Percentiles rank a stretch among this genome's conserved stretches.
Evolutionary conservation across 1,140 invertebrate genomes (phyloP).

Genomic region (Drosophila arawakana): DNA sequence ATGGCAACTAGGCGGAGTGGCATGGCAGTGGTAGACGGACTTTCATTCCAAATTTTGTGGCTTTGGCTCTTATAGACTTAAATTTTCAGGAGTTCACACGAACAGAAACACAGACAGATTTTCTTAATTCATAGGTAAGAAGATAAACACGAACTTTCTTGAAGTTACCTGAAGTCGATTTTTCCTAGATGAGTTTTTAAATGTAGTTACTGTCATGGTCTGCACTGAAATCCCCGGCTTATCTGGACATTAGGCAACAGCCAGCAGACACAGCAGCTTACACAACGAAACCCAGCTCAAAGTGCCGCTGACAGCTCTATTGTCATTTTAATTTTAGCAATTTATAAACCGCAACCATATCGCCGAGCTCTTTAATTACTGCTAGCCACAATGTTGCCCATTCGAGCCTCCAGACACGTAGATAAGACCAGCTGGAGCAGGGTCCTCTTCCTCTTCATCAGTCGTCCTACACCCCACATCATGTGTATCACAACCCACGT

Average conservation of each 20-base stretch:
- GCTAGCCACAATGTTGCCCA: conserved; percentile 56
- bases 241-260: conserved; percentile 22
- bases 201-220: background rate
- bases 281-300: conserved; percentile 59
- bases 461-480: conserved; percentile 4
- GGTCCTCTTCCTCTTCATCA: too few relatives aligned
- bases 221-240: conserved; percentile 28
- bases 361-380: conserved; percentile 71
- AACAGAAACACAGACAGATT: too few relatives aligned
- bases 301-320: conserved; percentile 75
- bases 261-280: conserved; percentile 17
- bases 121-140: too few relatives aligned
- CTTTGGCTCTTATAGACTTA: too few relatives aligned
- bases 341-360: conserved; percentile 71
- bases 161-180: too few relatives aligned
- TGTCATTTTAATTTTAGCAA: conserved; percentile 76
- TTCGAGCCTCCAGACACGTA: conserved; percentile 57
- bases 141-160: too few relatives aligned
- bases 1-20: too few relatives aligned
- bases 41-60: too few relatives aligned
- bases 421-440: conserved; percentile 53
- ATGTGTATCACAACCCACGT: background rate
- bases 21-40: too few relatives aligned
- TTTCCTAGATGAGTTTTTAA: background rate
- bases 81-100: too few relatives aligned